Conservation (phyloP, 2,888 invertebrate species). For the Malthinus flaveolus region DNA sequence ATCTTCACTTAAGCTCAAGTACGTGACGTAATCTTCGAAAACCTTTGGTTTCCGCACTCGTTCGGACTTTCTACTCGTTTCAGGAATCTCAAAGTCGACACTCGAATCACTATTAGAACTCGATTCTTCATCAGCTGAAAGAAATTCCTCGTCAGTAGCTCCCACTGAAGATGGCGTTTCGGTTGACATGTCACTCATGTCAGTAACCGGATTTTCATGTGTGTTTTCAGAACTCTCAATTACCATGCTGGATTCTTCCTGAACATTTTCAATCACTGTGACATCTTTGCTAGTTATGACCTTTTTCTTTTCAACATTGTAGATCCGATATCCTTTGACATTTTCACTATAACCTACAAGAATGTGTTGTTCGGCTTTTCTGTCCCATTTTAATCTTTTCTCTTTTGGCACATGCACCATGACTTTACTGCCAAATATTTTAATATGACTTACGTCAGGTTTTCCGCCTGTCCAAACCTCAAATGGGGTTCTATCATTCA, state of each 20-base stretch:
- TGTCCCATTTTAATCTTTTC: constrained; percentile 1
- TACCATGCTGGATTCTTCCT: too few relatives aligned
- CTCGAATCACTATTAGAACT: too few relatives aligned
- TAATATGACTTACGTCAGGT: background rate
- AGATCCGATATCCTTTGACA: constrained; percentile 22
- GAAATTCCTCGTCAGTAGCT: too few relatives aligned
- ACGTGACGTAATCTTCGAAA: background rate
- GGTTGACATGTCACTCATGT: too few relatives aligned
- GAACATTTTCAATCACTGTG: background rate
- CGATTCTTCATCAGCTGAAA: background rate
- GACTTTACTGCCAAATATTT: background rate
- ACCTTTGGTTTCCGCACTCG: background rate
- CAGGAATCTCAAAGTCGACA: too few relatives aligned
- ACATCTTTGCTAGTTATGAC: constrained; percentile 16
- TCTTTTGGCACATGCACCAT: background rate
- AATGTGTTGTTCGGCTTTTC: constrained; percentile 11
- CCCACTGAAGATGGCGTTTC: too few relatives aligned
- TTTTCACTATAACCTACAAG: constrained; percentile 19
- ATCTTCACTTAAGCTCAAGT: background rate
- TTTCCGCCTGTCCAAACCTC: background rate
- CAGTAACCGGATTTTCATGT: too few relatives aligned
- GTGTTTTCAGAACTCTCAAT: too few relatives aligned
- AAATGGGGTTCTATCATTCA: constrained; percentile 37
- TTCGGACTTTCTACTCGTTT: too few relatives aligned
- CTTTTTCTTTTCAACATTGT: constrained; percentile 3